Evolutionary conservation across 2,797 vertebrate species (phyloP), one percentile per base, ranked within the genome.

Genomic region (Bothrops alternatus): DNA sequence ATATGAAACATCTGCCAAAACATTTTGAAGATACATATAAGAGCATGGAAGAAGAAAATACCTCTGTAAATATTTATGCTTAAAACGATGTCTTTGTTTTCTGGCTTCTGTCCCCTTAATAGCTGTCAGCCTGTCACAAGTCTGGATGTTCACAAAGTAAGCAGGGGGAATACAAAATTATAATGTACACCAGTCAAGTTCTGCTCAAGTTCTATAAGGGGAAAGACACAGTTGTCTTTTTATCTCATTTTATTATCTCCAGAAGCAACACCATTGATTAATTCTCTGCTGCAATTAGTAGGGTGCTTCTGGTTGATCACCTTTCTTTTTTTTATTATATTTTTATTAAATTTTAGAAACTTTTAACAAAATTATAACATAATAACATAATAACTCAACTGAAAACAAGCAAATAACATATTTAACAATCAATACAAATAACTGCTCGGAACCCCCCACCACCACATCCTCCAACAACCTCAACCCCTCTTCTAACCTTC

Each of bases 1-100:
- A 53, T 93, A 96, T 90, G 95, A 96, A 93, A 96, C 96, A 97
- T 97, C 96, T 97, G 95, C 96, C 95, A 96, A 96, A 96, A 96
- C 95, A 92, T 96, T 95, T 97, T 96, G 96, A 97, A 96, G 95
- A 90, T 95, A 96, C 96, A 95, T 93, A 95, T 56, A 93, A 96
- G 96, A 95, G 82, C 92, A 95, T 88, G 95, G 93, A 93, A 94
- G 56, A 60, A 96, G 95, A 94, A 95, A 95, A 94, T 93, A 61
- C 95, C 93, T 96, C 95, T 93, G 93, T 96, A 96, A 97, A 96
- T 97, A 96, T 96, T 96, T 91, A 96, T 92, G 93, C 91, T 55
- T 0, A 92, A 96, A 96, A 91, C 53, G 93, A 90, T 87, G 55
- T 73, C 95, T 94, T 96, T 94, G 93, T 90, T 86, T 95, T 86